Conservation (phyloP, 2,113 vertebrate species). For the Rafetus swinhoei region DNA sequence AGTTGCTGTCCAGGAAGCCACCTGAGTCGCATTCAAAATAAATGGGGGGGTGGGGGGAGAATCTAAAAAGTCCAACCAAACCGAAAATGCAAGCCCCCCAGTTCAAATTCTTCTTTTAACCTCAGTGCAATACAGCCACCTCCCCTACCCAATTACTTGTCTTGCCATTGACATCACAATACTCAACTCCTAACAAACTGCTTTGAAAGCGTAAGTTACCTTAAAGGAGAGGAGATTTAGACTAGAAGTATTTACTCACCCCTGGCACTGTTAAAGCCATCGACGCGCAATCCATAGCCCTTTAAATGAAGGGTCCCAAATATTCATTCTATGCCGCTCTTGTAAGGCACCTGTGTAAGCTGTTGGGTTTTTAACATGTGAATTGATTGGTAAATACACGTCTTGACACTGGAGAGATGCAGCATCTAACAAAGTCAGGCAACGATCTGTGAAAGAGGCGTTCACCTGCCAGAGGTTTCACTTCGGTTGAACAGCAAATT, state of each 20-base stretch:
- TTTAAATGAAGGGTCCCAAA: background rate
- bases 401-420: background rate
- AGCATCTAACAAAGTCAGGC: background rate
- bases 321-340: background rate
- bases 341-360: background rate
- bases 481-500: background rate
- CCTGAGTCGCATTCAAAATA: background rate
- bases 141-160: constrained; percentile 55
- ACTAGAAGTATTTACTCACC: background rate
- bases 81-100: background rate
- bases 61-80: background rate
- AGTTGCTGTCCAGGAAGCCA: background rate
- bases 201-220: constrained; percentile 52
- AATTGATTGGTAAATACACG: background rate
- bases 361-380: background rate
- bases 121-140: constrained; percentile 48
- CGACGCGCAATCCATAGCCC: background rate
- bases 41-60: background rate
- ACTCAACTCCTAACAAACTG: constrained; percentile 55
- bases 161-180: constrained; percentile 56
- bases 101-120: constrained; percentile 65
- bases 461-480: background rate
- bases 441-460: background rate
- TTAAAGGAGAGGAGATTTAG: constrained; percentile 36
- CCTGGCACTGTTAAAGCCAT: constrained; percentile 16